Evolutionary conservation across 2,113 vertebrate species (phyloP).

Genomic region (Athene noctua): DNA sequence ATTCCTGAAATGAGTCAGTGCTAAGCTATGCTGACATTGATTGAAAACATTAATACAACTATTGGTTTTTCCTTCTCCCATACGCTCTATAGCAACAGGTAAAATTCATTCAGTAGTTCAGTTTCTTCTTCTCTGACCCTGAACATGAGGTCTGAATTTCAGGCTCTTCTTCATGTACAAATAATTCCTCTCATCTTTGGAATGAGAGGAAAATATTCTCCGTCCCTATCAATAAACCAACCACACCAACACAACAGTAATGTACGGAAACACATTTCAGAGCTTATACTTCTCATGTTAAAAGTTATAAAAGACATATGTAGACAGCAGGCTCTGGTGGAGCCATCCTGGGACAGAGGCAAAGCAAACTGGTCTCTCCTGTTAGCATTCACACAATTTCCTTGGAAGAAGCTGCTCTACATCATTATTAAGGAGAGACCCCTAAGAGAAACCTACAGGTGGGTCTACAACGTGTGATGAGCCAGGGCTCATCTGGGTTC

Average conservation of each 20-base stretch:
- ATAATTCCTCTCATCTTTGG: neutral
- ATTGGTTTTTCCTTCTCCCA: neutral
- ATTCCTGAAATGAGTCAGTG: neutral
- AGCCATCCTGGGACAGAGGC: neutral
- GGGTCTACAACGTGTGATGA: accelerated
- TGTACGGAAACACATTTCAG: neutral
- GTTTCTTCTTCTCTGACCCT: neutral
- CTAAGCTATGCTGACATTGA: neutral
- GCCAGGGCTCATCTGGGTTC: neutral
- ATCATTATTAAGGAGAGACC: neutral
- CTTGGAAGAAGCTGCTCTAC: neutral
- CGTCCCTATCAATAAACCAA: neutral
- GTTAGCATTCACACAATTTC: neutral
- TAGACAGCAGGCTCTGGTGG: neutral
- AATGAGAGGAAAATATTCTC: neutral
- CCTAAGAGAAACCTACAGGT: neutral
- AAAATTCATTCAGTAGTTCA: neutral
- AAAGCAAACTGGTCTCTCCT: neutral
- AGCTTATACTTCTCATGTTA: neutral
- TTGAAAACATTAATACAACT: neutral
- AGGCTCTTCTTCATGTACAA: neutral
- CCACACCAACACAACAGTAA: neutral
- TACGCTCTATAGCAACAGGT: neutral
- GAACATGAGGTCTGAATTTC: neutral
- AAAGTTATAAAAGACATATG: neutral